Conservation (phyloP, 2,113 vertebrate species). For the Edolisoma coerulescens region DNA sequence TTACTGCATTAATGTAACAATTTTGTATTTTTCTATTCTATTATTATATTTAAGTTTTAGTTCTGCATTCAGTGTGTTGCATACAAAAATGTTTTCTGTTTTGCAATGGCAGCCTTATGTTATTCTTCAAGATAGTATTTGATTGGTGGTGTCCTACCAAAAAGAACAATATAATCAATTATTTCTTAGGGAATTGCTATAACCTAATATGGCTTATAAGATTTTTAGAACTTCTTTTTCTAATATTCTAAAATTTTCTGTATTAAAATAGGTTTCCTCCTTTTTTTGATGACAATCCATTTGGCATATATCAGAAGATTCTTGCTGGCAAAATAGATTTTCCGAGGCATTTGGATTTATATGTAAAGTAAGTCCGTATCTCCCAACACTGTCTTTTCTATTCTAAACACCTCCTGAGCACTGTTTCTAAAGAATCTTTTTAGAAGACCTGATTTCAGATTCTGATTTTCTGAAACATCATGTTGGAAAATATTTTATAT, state of each 20-base stretch:
- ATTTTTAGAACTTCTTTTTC: neutral
- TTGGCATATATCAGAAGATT: constrained; percentile 98
- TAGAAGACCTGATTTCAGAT: neutral
- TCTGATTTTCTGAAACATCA: neutral
- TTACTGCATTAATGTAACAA: neutral
- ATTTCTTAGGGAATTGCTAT: neutral
- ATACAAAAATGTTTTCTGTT: neutral
- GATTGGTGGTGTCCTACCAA: neutral
- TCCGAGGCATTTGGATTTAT: constrained; percentile 92
- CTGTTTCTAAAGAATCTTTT: neutral
- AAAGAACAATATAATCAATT: neutral
- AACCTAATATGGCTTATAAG: neutral
- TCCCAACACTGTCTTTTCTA: neutral
- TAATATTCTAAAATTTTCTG: neutral
- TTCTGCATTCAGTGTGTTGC: neutral
- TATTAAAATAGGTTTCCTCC: constrained; percentile 84
- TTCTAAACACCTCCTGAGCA: neutral
- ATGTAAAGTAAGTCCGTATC: constrained; percentile 85
- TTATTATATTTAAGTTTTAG: neutral
- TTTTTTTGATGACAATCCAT: constrained; percentile 97
- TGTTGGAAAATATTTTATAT: neutral
- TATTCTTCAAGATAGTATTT: neutral
- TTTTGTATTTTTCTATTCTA: neutral
- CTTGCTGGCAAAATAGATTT: constrained; percentile 95
- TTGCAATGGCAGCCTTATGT: neutral